Percentiles rank a stretch among this genome's conserved stretches.
Evolutionary conservation across 2,888 invertebrate genomes (phyloP).

Genomic region (Rhabditoides inermis): DNA sequence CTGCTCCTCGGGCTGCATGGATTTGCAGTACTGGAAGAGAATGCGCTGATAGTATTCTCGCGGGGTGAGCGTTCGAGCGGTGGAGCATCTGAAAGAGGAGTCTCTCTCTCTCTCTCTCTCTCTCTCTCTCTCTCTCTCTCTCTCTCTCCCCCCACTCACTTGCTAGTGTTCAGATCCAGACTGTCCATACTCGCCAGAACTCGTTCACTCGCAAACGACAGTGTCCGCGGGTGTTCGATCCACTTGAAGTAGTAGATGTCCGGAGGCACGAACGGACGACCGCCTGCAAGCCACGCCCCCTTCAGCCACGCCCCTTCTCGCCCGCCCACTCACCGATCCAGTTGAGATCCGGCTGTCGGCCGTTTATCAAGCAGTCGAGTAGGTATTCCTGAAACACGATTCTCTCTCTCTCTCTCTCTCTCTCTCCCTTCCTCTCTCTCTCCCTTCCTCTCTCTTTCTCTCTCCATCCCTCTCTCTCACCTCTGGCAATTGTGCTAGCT

Average conservation of each 20-base stretch:
- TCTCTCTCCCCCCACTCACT: conserved; percentile 8
- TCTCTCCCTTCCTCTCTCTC: too few species aligned
- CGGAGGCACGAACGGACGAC: conserved; percentile 47
- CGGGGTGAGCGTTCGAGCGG: conserved; percentile 50
- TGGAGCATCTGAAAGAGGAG: conserved; percentile 37
- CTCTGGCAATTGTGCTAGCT: conserved; percentile 50
- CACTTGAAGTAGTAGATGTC: conserved; percentile 51
- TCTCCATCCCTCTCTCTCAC: conserved; percentile 5
- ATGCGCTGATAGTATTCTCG: conserved; percentile 51
- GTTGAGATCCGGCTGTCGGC: conserved; percentile 47
- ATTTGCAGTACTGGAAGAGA: conserved; percentile 48
- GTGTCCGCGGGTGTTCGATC: conserved; percentile 53
- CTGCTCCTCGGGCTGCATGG: conserved; percentile 25
- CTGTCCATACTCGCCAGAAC: conserved; percentile 51
- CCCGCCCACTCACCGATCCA: conserved; percentile 51
- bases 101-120: too few species aligned
- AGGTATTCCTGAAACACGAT: conserved; percentile 42
- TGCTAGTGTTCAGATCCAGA: conserved; percentile 47
- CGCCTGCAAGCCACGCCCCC: background rate
- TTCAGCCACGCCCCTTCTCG: background rate
- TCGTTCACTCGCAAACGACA: conserved; percentile 49
- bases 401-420: too few species aligned
- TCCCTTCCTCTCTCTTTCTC: background rate
- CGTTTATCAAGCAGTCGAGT: conserved; percentile 51
- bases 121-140: background rate